These are phyloP conservation scores for Axea sp. DNA, from an alignment of 2,888 invertebrate species.

Conservation along the genomic window DNA sequence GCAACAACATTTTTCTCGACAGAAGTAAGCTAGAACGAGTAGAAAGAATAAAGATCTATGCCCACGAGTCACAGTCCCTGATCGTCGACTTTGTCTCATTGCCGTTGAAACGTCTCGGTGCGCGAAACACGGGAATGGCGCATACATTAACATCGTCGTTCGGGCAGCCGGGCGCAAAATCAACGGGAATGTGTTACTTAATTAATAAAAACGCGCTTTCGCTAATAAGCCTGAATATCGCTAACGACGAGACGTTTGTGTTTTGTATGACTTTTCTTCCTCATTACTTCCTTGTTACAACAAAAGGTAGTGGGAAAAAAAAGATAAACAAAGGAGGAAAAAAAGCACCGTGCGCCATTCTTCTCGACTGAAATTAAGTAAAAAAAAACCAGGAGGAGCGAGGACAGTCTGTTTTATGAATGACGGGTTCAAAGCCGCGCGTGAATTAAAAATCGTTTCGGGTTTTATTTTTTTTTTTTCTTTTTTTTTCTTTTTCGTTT, in stretches of 20 bases:
- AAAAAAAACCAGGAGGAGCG: constrained; percentile 59
- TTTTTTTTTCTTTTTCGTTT: background rate
- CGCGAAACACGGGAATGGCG: background rate
- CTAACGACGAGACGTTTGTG: constrained; percentile 30
- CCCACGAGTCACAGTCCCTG: constrained; percentile 18
- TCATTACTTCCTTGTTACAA: constrained; percentile 39
- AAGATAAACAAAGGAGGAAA: constrained; percentile 14
- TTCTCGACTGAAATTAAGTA: constrained; percentile 37
- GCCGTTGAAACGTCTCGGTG: background rate
- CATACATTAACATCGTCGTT: background rate
- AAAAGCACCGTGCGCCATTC: constrained; percentile 25
- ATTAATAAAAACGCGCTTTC: constrained; percentile 18
- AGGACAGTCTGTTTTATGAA: constrained; percentile 66
- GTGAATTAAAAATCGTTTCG: constrained; percentile 37
- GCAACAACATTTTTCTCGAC: background rate
- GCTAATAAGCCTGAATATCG: constrained; percentile 29
- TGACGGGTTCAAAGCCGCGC: constrained; percentile 47
- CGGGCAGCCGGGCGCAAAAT: too few relatives aligned
- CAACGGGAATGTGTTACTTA: constrained; percentile 27
- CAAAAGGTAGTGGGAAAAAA: constrained; percentile 30
- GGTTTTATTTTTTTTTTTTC: constrained; percentile 24
- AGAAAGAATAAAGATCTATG: background rate
- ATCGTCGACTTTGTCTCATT: constrained; percentile 21
- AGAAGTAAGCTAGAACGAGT: too few relatives aligned
- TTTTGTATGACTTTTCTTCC: constrained; percentile 30